Conservation (phyloP, 2,113 vertebrate species). For the Calypte anna region DNA sequence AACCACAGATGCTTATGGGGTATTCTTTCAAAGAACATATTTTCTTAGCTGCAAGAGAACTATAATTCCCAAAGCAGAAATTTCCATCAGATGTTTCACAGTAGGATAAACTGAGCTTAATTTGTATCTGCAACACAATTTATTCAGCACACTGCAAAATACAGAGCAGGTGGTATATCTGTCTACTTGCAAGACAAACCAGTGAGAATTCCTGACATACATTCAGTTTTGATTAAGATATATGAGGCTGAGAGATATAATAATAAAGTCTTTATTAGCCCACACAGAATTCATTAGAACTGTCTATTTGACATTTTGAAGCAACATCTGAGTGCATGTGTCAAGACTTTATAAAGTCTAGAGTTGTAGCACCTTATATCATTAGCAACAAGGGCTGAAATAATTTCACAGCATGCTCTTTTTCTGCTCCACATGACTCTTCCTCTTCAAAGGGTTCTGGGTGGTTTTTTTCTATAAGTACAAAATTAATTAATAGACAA, state of each 20-base stretch:
- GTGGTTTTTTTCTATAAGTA: neutral
- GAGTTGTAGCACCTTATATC: neutral
- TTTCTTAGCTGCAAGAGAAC: neutral
- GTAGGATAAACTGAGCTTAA: neutral
- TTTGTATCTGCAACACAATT: neutral
- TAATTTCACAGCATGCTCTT: slow-evolving; percentile 36
- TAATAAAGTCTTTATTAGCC: neutral
- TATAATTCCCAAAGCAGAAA: neutral
- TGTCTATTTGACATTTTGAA: neutral
- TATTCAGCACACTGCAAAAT: neutral
- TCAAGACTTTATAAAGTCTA: neutral
- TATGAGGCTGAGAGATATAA: neutral
- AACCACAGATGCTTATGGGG: fast-evolving
- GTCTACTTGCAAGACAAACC: neutral
- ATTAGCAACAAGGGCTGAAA: slow-evolving; percentile 7
- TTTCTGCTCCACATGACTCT: neutral
- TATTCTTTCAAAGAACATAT: neutral
- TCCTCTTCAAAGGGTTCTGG: slow-evolving; percentile 39
- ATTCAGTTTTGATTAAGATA: slow-evolving; percentile 25
- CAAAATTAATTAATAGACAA: slow-evolving; percentile 59
- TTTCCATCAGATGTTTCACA: neutral
- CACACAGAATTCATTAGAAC: neutral
- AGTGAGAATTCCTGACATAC: neutral
- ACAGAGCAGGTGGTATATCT: neutral
- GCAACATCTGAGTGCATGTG: neutral